Base-by-base conservation (phyloP, 1,140 invertebrate genomes). In the Melitaea cinxia region DNA sequence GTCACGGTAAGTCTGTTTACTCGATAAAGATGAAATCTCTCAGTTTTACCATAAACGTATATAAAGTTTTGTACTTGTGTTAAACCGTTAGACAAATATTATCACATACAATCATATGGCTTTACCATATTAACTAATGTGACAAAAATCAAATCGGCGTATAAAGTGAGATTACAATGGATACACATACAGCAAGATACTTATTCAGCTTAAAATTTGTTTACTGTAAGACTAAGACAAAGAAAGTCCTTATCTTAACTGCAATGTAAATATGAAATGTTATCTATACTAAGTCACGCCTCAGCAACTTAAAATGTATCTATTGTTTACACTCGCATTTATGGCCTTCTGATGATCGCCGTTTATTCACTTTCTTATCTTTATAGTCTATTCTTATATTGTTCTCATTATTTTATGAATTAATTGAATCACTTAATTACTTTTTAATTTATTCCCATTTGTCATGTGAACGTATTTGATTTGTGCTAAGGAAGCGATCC, bases 241-340 rank as follows among this genome's bases (percentile, higher is more conserved):
- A 59, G 56, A 59, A 59, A 55, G 10, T 37, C 47, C 50, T 62
- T 62, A 62, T 62, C 60, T 54, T 54, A 62, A 62, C 14, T 62
- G 37, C 26, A 55, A 55, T 56, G 61, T 63, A 56, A 63, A 63
- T 63, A 63, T 63, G 39, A 63, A 55, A n/a, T 54, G 60, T 54
- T 62, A 62, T 62, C 60, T 52, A 28, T 55, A 45, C 23, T 62
- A 62, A 62, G 60, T 62, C 60, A 62, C 60, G 60, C 60, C 60
- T 62, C 60, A 24, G 37, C 14, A 26, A 21, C 24, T 55, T 23
- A 37, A 53, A 54, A 62, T 37, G 19, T 62, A 54, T 15, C 49
- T 54, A 62, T 62, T 62, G 60, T 61, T 52, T 61, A 30, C 57
- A 19, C 17, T 53, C 60, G 60, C 37, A 30, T 57, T 39, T 57